Conservation (phyloP, 2,113 vertebrate species). For the Ophthalmotilapia sp. region DNA sequence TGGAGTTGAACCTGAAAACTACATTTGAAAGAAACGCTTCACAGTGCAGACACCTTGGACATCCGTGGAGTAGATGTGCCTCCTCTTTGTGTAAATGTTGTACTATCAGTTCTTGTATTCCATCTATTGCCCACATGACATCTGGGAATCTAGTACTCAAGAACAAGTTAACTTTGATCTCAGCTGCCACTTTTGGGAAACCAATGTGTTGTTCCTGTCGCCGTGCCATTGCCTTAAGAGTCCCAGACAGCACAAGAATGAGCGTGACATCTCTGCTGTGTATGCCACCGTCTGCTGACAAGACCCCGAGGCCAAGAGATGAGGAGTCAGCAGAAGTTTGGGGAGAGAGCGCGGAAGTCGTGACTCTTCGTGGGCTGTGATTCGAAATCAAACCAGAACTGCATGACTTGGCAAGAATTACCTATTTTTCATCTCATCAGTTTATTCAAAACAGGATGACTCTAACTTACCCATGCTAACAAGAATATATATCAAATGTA, state of each 20-base stretch:
- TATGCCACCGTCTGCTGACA: slow-evolving; percentile 22
- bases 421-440: not conserved
- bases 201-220: slow-evolving; percentile 1
- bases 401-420: not conserved
- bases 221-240: slow-evolving; percentile 10
- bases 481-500: not conserved
- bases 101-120: not conserved
- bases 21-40: not conserved
- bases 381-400: not conserved
- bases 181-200: slow-evolving; percentile 4
- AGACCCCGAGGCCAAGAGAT: slow-evolving; percentile 27
- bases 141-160: slow-evolving; percentile 24
- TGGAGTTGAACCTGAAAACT: not conserved
- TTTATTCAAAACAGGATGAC: not conserved
- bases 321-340: slow-evolving; percentile 41
- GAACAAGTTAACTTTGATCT: slow-evolving; percentile 43
- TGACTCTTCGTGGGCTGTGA: not conserved
- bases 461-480: not conserved
- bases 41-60: not conserved
- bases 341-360: not conserved
- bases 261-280: slow-evolving; percentile 29
- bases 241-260: slow-evolving; percentile 22
- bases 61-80: not conserved
- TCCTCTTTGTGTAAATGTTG: not conserved
- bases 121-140: slow-evolving; percentile 22